phyloP scores from a whole-genome alignment of 2,888 invertebrate genomes.

The Congeria kusceri region DNA sequence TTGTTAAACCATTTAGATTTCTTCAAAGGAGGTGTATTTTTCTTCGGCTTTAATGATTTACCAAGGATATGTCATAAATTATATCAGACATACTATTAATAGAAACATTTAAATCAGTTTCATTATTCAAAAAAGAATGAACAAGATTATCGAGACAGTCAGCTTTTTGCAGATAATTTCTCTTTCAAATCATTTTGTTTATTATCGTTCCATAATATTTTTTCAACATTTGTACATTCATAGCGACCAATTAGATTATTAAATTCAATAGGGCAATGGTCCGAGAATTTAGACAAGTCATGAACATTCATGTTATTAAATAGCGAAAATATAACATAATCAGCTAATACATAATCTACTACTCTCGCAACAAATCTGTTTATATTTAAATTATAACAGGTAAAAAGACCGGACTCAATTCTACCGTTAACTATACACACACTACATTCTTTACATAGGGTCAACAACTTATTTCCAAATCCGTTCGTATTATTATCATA shows the following conservation, averaged over 20 bases:
- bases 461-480: constrained; percentile 6
- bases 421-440: constrained; percentile 17
- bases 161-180: not conserved
- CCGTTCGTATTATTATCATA: constrained; percentile 7
- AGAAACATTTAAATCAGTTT: constrained; percentile 8
- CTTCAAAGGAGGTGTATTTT: not conserved
- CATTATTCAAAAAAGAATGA: not conserved
- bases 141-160: constrained; percentile 2
- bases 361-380: constrained; percentile 2
- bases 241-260: not conserved
- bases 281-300: constrained; percentile 5
- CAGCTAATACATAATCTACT: constrained; percentile 1
- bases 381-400: not conserved
- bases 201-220: constrained; percentile 1
- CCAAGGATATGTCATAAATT: constrained; percentile 11
- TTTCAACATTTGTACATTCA: not conserved
- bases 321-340: not conserved
- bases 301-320: not conserved
- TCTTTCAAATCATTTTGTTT: not conserved
- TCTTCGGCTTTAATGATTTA: not conserved
- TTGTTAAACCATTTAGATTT: constrained; percentile 10
- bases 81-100: not conserved
- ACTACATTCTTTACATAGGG: constrained; percentile 8
- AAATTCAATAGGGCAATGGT: constrained; percentile 6
- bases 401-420: not conserved